Percentiles rank a stretch among this genome's conserved stretches.
Evolutionary conservation across 2,113 vertebrate species (phyloP).

Genomic region (Phylloscopus trochilus): DNA sequence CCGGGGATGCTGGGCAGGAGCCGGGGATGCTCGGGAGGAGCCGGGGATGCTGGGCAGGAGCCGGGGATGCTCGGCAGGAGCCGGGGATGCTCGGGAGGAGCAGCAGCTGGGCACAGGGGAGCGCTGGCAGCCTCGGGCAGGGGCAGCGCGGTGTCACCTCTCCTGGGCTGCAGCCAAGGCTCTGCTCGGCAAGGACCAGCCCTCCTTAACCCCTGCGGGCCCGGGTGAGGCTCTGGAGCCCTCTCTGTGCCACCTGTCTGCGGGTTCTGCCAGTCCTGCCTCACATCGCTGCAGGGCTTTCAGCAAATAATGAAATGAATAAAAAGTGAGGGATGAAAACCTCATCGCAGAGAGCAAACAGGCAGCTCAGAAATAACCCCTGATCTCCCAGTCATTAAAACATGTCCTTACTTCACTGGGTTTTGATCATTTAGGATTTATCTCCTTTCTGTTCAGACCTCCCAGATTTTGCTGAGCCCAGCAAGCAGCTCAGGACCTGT

Average conservation of each 20-base stretch:
- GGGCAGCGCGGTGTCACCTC: fast-evolving
- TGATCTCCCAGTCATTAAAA: not conserved
- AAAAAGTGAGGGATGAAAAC: not conserved
- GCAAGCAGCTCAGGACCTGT: not conserved
- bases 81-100: too few species aligned
- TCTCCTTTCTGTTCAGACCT: not conserved
- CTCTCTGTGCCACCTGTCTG: not conserved
- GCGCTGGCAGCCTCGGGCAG: too few species aligned
- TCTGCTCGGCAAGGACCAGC: not conserved
- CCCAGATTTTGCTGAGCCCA: not conserved
- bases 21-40: too few species aligned
- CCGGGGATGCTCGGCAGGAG: too few species aligned
- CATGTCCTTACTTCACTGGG: fast-evolving
- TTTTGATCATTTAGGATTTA: not conserved
- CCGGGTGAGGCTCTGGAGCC: not conserved
- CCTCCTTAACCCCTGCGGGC: not conserved
- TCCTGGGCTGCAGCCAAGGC: not conserved
- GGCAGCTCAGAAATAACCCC: not conserved
- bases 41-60: too few species aligned
- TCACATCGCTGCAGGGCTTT: not conserved
- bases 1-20: too few species aligned
- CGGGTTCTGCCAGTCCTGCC: not conserved
- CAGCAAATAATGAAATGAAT: not conserved
- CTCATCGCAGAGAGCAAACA: not conserved
- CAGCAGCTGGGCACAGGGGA: too few species aligned